phyloP scores from a whole-genome alignment of 2,797 vertebrate genomes.

The Prunella strophiata region DNA sequence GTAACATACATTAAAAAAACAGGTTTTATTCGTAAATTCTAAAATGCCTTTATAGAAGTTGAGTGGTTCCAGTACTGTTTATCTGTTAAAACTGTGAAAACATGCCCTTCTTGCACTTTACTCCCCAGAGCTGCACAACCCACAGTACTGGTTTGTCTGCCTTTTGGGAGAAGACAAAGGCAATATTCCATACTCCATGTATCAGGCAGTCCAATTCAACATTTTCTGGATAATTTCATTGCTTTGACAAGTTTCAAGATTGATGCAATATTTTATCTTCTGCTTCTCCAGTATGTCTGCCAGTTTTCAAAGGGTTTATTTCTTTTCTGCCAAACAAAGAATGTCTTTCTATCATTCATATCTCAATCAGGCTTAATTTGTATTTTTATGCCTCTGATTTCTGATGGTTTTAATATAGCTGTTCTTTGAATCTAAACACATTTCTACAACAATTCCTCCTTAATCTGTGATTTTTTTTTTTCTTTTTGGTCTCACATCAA shows the following conservation, averaged over 20 bases:
- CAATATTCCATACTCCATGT: background rate
- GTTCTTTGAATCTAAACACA: background rate
- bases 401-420: slow-evolving; percentile 12
- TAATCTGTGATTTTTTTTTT: background rate
- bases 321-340: slow-evolving; percentile 10
- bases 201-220: background rate
- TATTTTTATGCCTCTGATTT: background rate
- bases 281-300: background rate
- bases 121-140: background rate
- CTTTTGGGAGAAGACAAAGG: background rate
- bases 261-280: slow-evolving; percentile 27
- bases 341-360: slow-evolving; percentile 11
- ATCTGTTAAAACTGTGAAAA: background rate
- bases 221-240: slow-evolving; percentile 35
- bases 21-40: background rate
- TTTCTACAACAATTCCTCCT: background rate
- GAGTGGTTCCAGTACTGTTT: background rate
- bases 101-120: background rate
- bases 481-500: background rate
- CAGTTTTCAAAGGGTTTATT: slow-evolving; percentile 14
- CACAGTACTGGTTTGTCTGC: background rate
- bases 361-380: background rate
- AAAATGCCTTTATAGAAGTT: background rate
- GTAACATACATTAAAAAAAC: background rate
- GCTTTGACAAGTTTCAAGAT: slow-evolving; percentile 38